Percentiles rank a stretch among this genome's conserved stretches.
These are phyloP conservation scores for Misgurnus mizolepis DNA, from an alignment of 2,113 vertebrate species.

Conservation along the genomic window DNA sequence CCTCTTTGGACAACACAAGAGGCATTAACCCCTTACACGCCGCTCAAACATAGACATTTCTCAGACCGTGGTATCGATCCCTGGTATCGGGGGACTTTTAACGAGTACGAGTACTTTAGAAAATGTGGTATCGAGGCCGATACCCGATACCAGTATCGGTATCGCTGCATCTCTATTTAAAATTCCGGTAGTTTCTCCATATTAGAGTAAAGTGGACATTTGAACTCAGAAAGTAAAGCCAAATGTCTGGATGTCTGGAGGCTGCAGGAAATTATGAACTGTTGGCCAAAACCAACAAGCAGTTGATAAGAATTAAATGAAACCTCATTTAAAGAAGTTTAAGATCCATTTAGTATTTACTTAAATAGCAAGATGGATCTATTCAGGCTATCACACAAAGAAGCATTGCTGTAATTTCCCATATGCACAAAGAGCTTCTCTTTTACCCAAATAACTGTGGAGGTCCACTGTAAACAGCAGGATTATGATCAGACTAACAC, in stretches of 20 bases:
- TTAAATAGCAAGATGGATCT: conserved; percentile 60
- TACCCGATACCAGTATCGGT: no score
- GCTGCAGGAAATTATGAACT: conserved; percentile 65
- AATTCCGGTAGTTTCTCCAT: background rate
- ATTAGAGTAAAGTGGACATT: conserved; percentile 44
- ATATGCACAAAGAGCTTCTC: conserved; percentile 35
- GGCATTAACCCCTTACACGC: no score
- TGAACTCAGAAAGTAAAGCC: conserved; percentile 59
- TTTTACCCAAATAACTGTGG: conserved; percentile 47
- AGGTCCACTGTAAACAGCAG: background rate
- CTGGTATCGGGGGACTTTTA: no score
- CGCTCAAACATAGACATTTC: no score
- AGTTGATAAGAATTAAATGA: conserved; percentile 51
- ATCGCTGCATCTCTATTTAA: no score
- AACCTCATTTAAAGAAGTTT: conserved; percentile 47
- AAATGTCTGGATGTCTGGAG: conserved; percentile 49
- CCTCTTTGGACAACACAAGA: no score
- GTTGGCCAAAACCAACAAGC: conserved; percentile 70
- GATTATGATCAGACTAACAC: background rate
- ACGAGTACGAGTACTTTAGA: no score
- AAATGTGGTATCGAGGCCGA: no score
- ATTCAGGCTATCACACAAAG: conserved; percentile 49
- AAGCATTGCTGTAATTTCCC: conserved; percentile 60
- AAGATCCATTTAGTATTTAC: conserved; percentile 57
- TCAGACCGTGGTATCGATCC: no score